Percentiles rank a stretch among this genome's conserved stretches.
Conservation (phyloP, 1,140 invertebrate species). For the Neodiprion lecontei region DNA sequence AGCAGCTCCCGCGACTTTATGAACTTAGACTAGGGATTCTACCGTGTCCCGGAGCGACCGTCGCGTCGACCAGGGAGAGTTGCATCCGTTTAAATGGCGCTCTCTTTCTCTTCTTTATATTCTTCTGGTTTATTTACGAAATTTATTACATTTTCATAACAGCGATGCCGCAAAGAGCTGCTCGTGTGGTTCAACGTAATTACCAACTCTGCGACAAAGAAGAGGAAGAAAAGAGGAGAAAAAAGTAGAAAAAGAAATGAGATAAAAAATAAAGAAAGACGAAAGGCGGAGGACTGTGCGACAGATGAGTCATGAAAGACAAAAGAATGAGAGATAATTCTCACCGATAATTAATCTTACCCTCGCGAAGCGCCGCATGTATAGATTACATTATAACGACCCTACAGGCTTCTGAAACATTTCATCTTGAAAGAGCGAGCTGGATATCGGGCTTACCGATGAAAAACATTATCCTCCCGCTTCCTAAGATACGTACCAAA, state of each 20-base stretch:
- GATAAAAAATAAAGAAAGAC: too few relatives aligned
- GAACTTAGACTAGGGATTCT: not conserved
- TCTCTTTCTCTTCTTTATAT: not conserved
- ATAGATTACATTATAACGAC: too few relatives aligned
- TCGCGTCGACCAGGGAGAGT: not conserved
- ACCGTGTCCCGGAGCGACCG: not conserved
- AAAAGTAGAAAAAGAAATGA: not conserved
- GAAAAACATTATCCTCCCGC: too few relatives aligned
- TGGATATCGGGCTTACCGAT: too few relatives aligned
- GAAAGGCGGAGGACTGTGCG: not conserved
- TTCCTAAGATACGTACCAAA: too few relatives aligned
- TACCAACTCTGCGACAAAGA: not conserved
- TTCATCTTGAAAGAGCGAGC: too few relatives aligned
- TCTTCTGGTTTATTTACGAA: not conserved
- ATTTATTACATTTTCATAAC: constrained; percentile 4
- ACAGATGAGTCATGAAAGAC: not conserved
- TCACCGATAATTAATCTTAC: not conserved
- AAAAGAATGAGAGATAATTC: constrained; percentile 1
- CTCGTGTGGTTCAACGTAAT: not conserved
- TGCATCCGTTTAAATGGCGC: not conserved
- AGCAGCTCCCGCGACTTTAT: not conserved
- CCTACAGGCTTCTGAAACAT: too few relatives aligned
- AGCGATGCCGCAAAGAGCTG: not conserved
- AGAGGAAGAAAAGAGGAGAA: not conserved
- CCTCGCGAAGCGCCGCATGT: not conserved